Base-by-base conservation (phyloP, 1,140 invertebrate genomes). In the Ephestia elutella region DNA sequence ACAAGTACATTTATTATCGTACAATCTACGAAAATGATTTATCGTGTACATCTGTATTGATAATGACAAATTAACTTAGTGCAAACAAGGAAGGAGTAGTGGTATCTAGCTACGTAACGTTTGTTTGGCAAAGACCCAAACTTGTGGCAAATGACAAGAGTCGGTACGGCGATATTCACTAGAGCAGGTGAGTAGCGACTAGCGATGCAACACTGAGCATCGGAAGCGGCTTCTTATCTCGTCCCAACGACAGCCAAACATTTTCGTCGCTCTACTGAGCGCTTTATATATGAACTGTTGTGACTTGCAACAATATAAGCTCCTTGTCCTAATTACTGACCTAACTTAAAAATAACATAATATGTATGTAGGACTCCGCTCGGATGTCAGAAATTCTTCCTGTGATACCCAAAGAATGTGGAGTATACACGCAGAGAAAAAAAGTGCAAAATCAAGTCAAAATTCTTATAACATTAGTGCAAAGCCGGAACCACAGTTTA, bases 101-200 rank as follows among this genome's bases (percentile, higher is more conserved):
- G 32, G 2, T 44, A 15, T 15, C 38, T 15, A 44, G 2, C 0
- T 44, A 15, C 13, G 10, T 35, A 58, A 60, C 57, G 25, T 53
- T 51, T 60, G 54, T 44, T 49, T 66, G 60, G 64, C 64, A 56
- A 44, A 38, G 56, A 48, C 58, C 64, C 60, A 66, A 66, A 18
- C 35, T 48, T 25, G n/a, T 56, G 30, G 55, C 62, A 51, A 59
- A 65, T 65, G 28, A 59, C 56, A 57, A 54, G 32, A 62, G 38
- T 54, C n/a, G 0, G 21, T 53, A 53, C 20, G 21, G n/a, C 13
- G 19, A 20, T 53, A 53, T 20, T 25, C 13, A 15, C 38, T 25
- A 25, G 20, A 20, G 21, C 50, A 53, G 50, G 13, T 53, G 50
- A 13, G n/a, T n/a, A n/a, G n/a, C n/a, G n/a, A n/a, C n/a, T n/a